Evolutionary conservation across 2,113 vertebrate genomes (phyloP), one percentile per base, ranked within the genome.

Genomic region (Psilopsiagon aymara): DNA sequence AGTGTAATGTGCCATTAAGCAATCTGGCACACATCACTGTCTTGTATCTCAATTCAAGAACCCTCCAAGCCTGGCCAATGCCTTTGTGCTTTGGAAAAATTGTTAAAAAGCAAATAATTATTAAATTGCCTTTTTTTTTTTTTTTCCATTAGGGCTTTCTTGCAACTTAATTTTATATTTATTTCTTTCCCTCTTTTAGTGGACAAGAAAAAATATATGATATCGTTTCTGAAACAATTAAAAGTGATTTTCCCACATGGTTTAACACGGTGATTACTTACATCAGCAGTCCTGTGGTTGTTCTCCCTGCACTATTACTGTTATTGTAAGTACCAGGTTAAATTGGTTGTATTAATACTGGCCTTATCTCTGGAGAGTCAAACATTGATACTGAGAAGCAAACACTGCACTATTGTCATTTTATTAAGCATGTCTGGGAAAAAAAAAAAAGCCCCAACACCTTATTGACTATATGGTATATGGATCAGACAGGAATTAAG

Each of bases 151-250:
- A 59, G 57, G 33, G 57, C 33, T 59, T 76, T 59, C 29, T 68
- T 41, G 49, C 9, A 83, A 51, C 18, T 41, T 78, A 52, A 60
- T 73, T 74, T 77, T 66, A 33, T 15, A 4, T 27, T 10, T 3
- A 63, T 57, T 75, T 51, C 39, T 71, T 31, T 19, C 19, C 6
- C 89, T 55, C n/a, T 37, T 52, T 10, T 6, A 99, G 99, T 7
- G 99, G 99, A 66, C 99, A 99, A 95, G 99, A 99, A 96, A 99
- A 99, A 96, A 99, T 99, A 74, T 99, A 99, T 57, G 99, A 99
- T 95, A 99, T 99, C 35, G 98, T 99, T 92, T 99, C 98, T 3
- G 99, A 99, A 84, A 99, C 99, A 0, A 98, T 99, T 71, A 86
- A 98, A 90, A 98, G 91, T 6, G 99, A 99, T 95, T 99, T 99